These are phyloP conservation scores for Lineus longissimus DNA, from an alignment of 1,140 invertebrate genomes.

Conservation along the genomic window DNA sequence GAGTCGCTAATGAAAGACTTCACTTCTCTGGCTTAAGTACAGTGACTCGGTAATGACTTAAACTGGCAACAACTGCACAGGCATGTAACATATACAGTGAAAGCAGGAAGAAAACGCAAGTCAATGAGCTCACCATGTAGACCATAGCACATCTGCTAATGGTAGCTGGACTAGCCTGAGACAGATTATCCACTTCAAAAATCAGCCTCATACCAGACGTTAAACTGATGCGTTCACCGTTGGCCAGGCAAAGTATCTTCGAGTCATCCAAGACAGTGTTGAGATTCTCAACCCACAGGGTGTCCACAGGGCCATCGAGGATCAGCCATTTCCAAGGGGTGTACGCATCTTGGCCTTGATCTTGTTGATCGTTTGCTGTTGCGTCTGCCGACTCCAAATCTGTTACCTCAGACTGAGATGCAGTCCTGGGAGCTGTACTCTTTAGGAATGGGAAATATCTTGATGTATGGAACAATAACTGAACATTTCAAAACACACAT, in stretches of 20 bases:
- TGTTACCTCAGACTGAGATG: not conserved
- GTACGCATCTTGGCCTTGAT: not conserved
- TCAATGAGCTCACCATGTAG: conserved; percentile 55
- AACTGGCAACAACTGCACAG: too few relatives aligned
- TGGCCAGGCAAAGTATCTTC: conserved; percentile 51
- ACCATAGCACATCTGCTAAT: conserved; percentile 56
- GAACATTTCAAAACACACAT: too few relatives aligned
- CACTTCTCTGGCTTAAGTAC: too few relatives aligned
- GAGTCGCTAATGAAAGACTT: too few relatives aligned
- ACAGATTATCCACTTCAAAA: conserved; percentile 52
- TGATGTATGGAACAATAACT: too few relatives aligned
- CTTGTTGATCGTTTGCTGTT: not conserved
- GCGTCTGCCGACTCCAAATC: not conserved
- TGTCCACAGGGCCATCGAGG: conserved; percentile 53
- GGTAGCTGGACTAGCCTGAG: conserved; percentile 49
- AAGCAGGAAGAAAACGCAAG: too few relatives aligned
- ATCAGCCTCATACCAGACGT: conserved; percentile 44
- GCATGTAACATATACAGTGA: too few relatives aligned
- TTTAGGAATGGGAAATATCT: too few relatives aligned
- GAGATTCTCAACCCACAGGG: conserved; percentile 53
- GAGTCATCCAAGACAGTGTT: conserved; percentile 54
- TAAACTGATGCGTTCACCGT: conserved; percentile 50
- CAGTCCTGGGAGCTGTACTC: not conserved
- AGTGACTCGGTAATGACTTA: too few relatives aligned
- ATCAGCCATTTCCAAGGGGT: conserved; percentile 46